Evolutionary conservation across 2,797 vertebrate species (phyloP).

Genomic region (Chelon labrosus): DNA sequence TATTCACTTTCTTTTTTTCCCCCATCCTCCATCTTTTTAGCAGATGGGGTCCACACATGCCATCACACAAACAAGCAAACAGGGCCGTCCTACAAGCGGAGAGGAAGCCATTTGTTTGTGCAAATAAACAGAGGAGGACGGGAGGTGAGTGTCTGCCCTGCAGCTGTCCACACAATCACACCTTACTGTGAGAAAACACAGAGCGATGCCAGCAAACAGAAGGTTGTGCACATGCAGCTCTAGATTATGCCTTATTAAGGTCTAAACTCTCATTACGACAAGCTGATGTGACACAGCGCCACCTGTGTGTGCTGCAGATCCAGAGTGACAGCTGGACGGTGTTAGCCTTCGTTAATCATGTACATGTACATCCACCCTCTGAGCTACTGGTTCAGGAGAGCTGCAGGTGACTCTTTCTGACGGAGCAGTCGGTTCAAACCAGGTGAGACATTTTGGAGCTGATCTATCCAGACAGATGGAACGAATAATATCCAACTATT

Average conservation of each 20-base stretch:
- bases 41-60: neutral
- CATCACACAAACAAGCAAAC: conserved; percentile 13
- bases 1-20: no score
- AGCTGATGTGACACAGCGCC: conserved; percentile 35
- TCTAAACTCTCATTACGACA: conserved; percentile 44
- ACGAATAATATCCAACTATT: no score
- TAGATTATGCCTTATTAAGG: conserved; percentile 38
- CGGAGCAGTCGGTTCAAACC: neutral
- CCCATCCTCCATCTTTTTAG: neutral
- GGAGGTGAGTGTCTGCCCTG: conserved; percentile 41
- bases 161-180: conserved; percentile 75
- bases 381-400: neutral
- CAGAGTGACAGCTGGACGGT: conserved; percentile 4
- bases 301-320: conserved; percentile 26
- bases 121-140: conserved; percentile 33
- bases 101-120: conserved; percentile 20
- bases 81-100: neutral
- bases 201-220: conserved; percentile 25
- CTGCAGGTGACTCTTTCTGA: neutral
- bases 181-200: conserved; percentile 33
- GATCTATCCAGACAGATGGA: neutral
- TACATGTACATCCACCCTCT: neutral
- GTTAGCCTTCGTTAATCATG: conserved; percentile 27
- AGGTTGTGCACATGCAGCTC: conserved; percentile 17
- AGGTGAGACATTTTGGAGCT: neutral